Evolutionary conservation across 2,113 vertebrate genomes (phyloP), one percentile per base, ranked within the genome.

Genomic region (Xenus cinereus): DNA sequence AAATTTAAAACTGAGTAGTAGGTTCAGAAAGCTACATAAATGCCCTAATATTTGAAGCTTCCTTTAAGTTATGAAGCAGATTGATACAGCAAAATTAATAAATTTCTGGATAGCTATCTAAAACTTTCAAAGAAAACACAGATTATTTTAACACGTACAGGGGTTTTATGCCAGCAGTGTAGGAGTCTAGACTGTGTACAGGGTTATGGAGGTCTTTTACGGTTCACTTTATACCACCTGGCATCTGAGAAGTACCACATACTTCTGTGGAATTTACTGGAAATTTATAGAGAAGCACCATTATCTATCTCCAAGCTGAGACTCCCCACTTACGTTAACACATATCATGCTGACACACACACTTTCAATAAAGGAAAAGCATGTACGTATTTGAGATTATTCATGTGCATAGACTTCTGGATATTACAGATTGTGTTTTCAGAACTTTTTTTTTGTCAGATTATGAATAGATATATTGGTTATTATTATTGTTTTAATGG

Each of bases 371-470:
- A 74, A 59, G 7, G 13, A 59, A 81, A 12, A 78, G 5, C 23
- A 41, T 35, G 27, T 17, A n/a, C 3, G 7, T 20, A 24, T 53
- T 35, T 33, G 10, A 78, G 28, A 59, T 51, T 43, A 71, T 22
- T 45, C 15, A 23, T 0, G 0, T 17, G 22, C 63, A 15, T 4
- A 72, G 33, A 33, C 7, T 51, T 43, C 39, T 35, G 13, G 18
- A 28, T 79, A 66, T 28, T 64, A n/a, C 28, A 78, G 41, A 22
- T 2, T 1, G 0, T 27, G 14, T 27, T 81, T 82, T 86, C 75
- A 77, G 35, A 79, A 87, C 22, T 39, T 60, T 64, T 7, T 7
- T 56, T 69, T 35, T 43, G 21, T 64, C 41, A 82, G 10, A 51
- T 51, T 35, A 57, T 5, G 4, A 84, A 11, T 18, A 59, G 20